Evolutionary conservation across 2,888 invertebrate species (phyloP), one percentile per base, ranked within the genome.

Genomic region (Caenorhabditis becei): DNA sequence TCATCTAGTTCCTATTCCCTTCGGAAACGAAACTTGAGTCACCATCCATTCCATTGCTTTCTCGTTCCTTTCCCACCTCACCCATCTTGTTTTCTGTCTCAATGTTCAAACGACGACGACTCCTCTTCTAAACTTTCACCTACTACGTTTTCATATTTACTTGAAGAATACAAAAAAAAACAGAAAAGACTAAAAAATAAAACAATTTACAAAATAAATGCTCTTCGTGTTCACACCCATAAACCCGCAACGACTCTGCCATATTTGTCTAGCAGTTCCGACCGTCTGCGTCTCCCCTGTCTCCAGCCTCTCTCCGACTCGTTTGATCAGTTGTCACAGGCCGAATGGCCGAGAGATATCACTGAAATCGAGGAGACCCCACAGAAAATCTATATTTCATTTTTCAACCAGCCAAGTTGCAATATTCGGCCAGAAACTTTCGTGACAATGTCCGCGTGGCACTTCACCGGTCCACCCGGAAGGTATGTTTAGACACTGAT

Each of bases 381-480:
- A 37, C 20, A 61, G 71, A 51, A 11, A 37, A n/a, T n/a, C n/a
- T n/a, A 54, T 32, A 24, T 20, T 53, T 16, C n/a, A 23, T 58
- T 54, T 32, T 56, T 47, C 28, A 24, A 37, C 24, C 20, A 63
- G 16, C 20, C 49, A 62, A 54, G 28, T 28, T 26, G 44, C n/a
- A 14, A 62, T 32, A 65, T 51, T 65, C 18, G 8, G 37, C 44
- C 18, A n/a, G 37, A 59, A 37, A 10, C 23, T 16, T n/a, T 16
- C 26, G 26, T 16, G 4, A 1, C 37, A 44, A 80, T 80, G 79
- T 65, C 77, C 23, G 80, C 80, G 49, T 84, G 84, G 84, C 85
- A 85, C 61, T 85, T 85, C 67, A 83, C 82, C 41, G 85, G 85
- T 63, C 85, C 85, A 16, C 85, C 85, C 47, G 83, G 83, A 65